Evolutionary conservation across 2,113 vertebrate genomes (phyloP).

Genomic region (Monopterus albus): DNA sequence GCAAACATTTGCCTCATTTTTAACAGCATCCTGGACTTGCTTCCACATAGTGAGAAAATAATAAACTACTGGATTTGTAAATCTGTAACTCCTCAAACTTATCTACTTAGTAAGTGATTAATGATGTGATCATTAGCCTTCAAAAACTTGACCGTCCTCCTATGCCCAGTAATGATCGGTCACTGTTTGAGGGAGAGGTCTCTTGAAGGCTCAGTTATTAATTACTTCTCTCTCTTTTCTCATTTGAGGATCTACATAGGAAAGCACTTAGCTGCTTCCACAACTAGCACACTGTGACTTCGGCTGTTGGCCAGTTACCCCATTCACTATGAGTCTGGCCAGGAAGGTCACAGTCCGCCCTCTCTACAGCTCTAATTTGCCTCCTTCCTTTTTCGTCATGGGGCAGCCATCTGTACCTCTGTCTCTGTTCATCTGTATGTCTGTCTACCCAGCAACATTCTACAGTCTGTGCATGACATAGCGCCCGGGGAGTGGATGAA

Average conservation of each 20-base stretch:
- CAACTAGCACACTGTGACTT: conserved; percentile 79
- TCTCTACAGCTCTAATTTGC: conserved; percentile 44
- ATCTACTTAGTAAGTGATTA: too few relatives aligned
- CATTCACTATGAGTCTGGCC: conserved; percentile 44
- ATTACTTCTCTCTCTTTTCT: conserved; percentile 1
- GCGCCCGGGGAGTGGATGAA: conserved; percentile 34
- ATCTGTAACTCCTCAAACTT: too few relatives aligned
- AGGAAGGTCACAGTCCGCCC: conserved; percentile 58
- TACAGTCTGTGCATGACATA: conserved; percentile 36
- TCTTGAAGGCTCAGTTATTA: not conserved
- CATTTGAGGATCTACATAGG: conserved; percentile 81
- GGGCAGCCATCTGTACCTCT: conserved; percentile 51
- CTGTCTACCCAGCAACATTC: conserved; percentile 50
- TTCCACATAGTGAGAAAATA: too few relatives aligned
- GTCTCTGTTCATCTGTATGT: conserved; percentile 39
- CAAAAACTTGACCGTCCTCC: too few relatives aligned
- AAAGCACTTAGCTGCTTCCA: conserved; percentile 79
- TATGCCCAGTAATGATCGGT: not conserved
- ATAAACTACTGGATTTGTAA: too few relatives aligned
- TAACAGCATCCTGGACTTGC: too few relatives aligned
- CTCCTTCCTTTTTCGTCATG: conserved; percentile 35
- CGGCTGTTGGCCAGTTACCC: conserved; percentile 20
- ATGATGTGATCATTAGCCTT: too few relatives aligned
- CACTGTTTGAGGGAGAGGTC: not conserved
- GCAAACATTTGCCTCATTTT: too few relatives aligned